A percentile compares a stretch with the other conserved stretches of the same genome.
These are phyloP conservation scores for Forpus xanthops DNA, from an alignment of 2,797 vertebrate species.

Conservation along the genomic window DNA sequence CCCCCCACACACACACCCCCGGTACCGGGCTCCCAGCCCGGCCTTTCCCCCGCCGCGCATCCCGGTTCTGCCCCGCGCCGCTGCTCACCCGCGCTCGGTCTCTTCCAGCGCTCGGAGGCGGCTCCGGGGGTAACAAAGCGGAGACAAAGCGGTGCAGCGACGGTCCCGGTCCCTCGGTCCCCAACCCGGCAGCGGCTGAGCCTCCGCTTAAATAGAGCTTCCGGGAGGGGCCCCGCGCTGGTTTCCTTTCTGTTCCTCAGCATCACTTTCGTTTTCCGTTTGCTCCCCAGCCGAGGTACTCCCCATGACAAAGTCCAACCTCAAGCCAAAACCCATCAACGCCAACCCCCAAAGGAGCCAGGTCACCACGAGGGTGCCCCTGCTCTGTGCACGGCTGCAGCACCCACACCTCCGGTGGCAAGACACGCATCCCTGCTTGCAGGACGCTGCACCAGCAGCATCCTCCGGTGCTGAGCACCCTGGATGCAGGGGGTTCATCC, in stretches of 20 bases:
- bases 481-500: not conserved
- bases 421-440: rapidly evolving
- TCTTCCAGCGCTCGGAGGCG: not conserved
- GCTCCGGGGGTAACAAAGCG: not conserved
- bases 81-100: not conserved
- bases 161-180: rapidly evolving
- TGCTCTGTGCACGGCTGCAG: not conserved
- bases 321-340: not conserved
- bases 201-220: not conserved
- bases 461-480: not conserved
- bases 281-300: not conserved
- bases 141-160: not conserved
- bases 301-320: not conserved
- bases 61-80: not conserved
- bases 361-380: not conserved
- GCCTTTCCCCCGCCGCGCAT: not conserved
- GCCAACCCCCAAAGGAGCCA: not conserved
- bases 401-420: not conserved
- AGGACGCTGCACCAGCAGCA: rapidly evolving
- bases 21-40: not conserved
- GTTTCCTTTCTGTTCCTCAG: not conserved
- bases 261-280: slow-evolving; percentile 37
- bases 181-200: not conserved
- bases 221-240: not conserved
- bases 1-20: not conserved